A percentile compares a stretch with the other conserved stretches of the same genome.
These are phyloP conservation scores for Cryptotermes secundus DNA, from an alignment of 1,140 invertebrate species.

Conservation along the genomic window DNA sequence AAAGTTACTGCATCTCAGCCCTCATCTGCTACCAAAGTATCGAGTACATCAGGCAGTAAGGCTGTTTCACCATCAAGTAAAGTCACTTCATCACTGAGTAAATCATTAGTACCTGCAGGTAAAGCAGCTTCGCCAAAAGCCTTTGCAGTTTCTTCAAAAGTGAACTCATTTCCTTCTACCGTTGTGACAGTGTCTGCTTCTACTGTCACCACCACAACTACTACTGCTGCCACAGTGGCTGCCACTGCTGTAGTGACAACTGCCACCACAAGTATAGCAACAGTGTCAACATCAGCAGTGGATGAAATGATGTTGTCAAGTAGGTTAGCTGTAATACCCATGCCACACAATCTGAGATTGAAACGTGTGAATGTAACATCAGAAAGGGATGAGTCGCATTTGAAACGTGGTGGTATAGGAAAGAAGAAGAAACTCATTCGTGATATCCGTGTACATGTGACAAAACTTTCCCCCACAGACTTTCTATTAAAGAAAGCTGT, in stretches of 20 bases:
- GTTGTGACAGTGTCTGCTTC: not conserved
- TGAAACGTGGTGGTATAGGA: slow-evolving; percentile 32
- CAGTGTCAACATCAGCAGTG: not conserved
- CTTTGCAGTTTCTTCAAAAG: not conserved
- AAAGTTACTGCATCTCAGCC: not conserved
- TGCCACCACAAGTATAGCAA: not conserved
- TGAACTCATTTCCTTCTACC: not conserved
- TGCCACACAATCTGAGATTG: slow-evolving; percentile 20
- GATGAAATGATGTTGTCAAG: not conserved
- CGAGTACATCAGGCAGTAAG: not conserved
- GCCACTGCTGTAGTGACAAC: not conserved
- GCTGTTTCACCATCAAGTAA: not conserved
- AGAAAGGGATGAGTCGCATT: slow-evolving; percentile 1
- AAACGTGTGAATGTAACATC: slow-evolving; percentile 20
- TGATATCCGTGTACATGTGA: slow-evolving; percentile 55
- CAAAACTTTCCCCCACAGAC: slow-evolving; percentile 50
- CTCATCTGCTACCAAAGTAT: not conserved
- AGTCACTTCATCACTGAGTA: not conserved
- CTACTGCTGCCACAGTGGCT: slow-evolving; percentile 13
- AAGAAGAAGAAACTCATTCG: slow-evolving; percentile 56
- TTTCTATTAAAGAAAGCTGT: slow-evolving; percentile 40
- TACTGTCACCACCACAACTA: not conserved
- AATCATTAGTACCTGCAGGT: not conserved
- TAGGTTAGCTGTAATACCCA: not conserved
- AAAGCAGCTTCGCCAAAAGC: slow-evolving; percentile 19